phyloP scores from a whole-genome alignment of 1,140 invertebrate genomes.

The Pissodes strobi region DNA sequence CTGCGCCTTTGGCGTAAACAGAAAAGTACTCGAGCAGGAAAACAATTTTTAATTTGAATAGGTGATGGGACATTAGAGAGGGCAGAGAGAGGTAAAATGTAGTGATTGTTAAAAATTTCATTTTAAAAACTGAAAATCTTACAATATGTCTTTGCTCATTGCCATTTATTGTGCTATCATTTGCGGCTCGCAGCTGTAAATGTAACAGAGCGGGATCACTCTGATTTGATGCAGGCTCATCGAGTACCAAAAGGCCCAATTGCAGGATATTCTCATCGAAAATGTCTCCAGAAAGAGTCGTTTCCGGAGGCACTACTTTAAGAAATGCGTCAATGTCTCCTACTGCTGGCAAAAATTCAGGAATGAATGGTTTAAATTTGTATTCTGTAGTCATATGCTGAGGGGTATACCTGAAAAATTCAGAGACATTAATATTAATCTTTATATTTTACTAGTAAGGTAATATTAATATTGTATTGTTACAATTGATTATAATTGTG shows the following conservation, averaged over 20 bases:
- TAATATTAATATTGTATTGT: neutral
- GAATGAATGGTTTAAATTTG: slow-evolving; percentile 92
- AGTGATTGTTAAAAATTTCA: too few relatives aligned
- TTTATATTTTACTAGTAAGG: neutral
- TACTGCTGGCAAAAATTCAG: slow-evolving; percentile 96
- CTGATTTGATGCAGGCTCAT: slow-evolving; percentile 94
- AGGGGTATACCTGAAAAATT: slow-evolving; percentile 78
- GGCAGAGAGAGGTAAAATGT: too few relatives aligned
- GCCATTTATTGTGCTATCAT: slow-evolving; percentile 47
- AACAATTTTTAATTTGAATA: too few relatives aligned
- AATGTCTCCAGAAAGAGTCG: slow-evolving; percentile 53
- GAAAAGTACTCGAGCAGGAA: too few relatives aligned
- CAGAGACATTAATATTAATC: neutral
- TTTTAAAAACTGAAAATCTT: too few relatives aligned
- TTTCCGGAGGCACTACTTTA: slow-evolving; percentile 85
- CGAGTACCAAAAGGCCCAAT: slow-evolving; percentile 84
- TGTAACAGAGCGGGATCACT: slow-evolving; percentile 94
- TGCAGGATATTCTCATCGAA: slow-evolving; percentile 42
- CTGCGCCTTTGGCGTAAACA: too few relatives aligned
- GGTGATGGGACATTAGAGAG: too few relatives aligned
- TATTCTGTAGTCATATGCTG: slow-evolving; percentile 89
- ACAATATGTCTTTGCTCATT: slow-evolving; percentile 33
- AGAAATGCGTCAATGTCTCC: slow-evolving; percentile 98
- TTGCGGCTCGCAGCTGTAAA: slow-evolving; percentile 86
- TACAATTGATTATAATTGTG: too few relatives aligned